Evolutionary conservation across 2,888 invertebrate genomes (phyloP).

Genomic region (Sinopyrophorus schimmeli): DNA sequence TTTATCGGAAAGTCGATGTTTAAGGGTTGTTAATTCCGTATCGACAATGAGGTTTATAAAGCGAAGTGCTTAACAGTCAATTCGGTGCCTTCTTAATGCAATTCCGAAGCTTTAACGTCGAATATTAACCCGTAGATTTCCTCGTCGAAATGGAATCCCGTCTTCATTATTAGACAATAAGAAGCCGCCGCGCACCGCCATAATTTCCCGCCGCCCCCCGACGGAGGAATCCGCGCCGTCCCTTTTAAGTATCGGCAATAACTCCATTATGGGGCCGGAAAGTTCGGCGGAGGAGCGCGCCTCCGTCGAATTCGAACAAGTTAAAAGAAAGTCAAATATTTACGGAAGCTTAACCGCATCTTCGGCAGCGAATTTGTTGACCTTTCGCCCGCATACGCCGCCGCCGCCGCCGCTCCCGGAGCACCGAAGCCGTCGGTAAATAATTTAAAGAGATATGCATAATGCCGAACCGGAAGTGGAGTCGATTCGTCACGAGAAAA

Average conservation of each 20-base stretch:
- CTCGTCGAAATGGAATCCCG: not conserved
- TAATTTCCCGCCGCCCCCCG: too few species aligned
- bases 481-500: slow-evolving; percentile 23
- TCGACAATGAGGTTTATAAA: too few species aligned
- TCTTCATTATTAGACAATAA: not conserved
- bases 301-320: slow-evolving; percentile 8
- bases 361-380: slow-evolving; percentile 20
- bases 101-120: slow-evolving; percentile 9
- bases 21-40: too few species aligned
- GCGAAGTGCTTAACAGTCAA: too few species aligned
- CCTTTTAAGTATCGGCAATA: slow-evolving; percentile 9
- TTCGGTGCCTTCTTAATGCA: slow-evolving; percentile 4
- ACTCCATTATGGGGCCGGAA: slow-evolving; percentile 9
- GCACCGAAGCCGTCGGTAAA: slow-evolving; percentile 27
- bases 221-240: slow-evolving; percentile 2
- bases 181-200: not conserved
- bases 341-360: slow-evolving; percentile 25
- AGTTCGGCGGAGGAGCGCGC: slow-evolving; percentile 7
- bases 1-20: too few species aligned
- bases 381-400: slow-evolving; percentile 27
- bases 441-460: slow-evolving; percentile 30
- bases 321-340: slow-evolving; percentile 30
- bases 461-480: slow-evolving; percentile 22
- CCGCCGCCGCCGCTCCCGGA: slow-evolving; percentile 8
- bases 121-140: slow-evolving; percentile 1